Conservation (phyloP, 2,888 invertebrate genomes). For the Phyllotreta striolata region DNA sequence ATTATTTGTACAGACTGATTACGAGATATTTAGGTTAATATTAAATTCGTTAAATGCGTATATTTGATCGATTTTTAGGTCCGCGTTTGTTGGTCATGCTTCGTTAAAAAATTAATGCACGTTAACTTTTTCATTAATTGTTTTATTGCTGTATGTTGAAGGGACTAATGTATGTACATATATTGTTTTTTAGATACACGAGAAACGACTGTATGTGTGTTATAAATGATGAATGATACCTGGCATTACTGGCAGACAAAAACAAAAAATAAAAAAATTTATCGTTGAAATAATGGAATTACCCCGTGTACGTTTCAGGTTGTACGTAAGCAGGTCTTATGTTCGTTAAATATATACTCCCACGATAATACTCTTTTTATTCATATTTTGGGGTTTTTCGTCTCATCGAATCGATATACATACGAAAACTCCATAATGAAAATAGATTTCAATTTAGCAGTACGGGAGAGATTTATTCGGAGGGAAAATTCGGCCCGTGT, state of each 20-base stretch:
- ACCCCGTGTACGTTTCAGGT: constrained; percentile 4
- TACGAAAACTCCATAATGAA: too few relatives aligned
- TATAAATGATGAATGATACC: constrained; percentile 14
- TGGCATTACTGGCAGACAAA: neutral
- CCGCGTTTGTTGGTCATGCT: too few relatives aligned
- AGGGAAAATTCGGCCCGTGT: constrained; percentile 24
- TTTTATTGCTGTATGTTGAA: constrained; percentile 26
- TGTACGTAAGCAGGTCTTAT: neutral
- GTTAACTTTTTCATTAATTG: constrained; percentile 29
- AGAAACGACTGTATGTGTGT: constrained; percentile 5
- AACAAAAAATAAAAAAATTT: constrained; percentile 15
- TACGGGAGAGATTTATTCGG: constrained; percentile 3
- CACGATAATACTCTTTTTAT: neutral
- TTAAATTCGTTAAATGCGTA: neutral
- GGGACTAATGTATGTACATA: constrained; percentile 5
- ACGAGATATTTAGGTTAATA: too few relatives aligned
- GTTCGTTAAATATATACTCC: neutral
- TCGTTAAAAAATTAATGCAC: constrained; percentile 25
- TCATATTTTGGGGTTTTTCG: neutral
- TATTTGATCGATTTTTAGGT: neutral
- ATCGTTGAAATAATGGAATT: constrained; percentile 26
- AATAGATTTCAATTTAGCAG: too few relatives aligned
- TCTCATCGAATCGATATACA: neutral
- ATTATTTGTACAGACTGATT: too few relatives aligned
- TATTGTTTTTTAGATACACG: constrained; percentile 19